A percentile compares a stretch with the other conserved stretches of the same genome.
phyloP scores from a whole-genome alignment of 2,797 vertebrate genomes.

The Sebastes melanostomus region DNA sequence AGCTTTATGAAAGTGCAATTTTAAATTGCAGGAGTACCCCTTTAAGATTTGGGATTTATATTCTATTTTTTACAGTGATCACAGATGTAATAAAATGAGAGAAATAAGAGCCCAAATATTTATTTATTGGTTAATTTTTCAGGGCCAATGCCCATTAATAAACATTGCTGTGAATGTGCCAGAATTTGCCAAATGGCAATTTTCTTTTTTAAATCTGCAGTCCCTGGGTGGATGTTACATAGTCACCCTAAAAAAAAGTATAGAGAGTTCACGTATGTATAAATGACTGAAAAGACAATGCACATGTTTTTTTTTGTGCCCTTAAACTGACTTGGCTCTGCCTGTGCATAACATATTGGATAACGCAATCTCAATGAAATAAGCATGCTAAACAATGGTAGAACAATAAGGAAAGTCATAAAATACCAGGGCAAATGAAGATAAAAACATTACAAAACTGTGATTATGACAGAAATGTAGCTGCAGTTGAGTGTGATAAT shows the following conservation, averaged over 20 bases:
- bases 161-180: neutral
- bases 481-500: neutral
- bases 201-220: neutral
- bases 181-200: neutral
- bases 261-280: neutral
- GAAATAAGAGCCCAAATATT: neutral
- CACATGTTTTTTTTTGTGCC: neutral
- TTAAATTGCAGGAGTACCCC: neutral
- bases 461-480: too few species aligned
- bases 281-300: neutral
- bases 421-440: too few species aligned
- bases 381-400: too few species aligned
- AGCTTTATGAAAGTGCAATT: neutral
- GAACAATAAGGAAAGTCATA: too few species aligned
- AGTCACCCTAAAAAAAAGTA: neutral
- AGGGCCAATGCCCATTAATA: neutral
- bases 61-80: neutral
- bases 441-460: too few species aligned
- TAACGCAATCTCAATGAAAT: too few species aligned
- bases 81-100: neutral
- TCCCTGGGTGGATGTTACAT: neutral
- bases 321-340: neutral
- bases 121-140: neutral
- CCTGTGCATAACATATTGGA: too few species aligned
- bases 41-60: neutral